Percentiles rank a stretch among this genome's conserved stretches.
These are phyloP conservation scores for Epinephelus coioides DNA, from an alignment of 2,797 vertebrate species.

Conservation along the genomic window DNA sequence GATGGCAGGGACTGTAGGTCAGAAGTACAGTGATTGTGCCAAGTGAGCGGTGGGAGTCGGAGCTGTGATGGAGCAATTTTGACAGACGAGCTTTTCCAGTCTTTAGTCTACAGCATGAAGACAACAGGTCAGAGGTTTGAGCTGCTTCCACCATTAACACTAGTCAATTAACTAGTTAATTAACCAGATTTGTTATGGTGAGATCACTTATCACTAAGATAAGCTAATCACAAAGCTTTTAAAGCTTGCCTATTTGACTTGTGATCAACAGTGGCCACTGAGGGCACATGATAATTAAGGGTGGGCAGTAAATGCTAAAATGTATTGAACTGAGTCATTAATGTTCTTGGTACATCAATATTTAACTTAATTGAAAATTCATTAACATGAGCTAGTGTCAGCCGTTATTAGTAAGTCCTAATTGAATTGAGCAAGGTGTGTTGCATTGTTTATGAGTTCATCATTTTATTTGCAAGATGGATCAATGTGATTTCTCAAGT, in stretches of 20 bases:
- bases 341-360: too few relatives aligned
- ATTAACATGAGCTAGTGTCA: background rate
- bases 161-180: background rate
- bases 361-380: too few relatives aligned
- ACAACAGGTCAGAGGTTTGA: conserved; percentile 33
- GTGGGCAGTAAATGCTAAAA: background rate
- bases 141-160: conserved; percentile 14
- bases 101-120: conserved; percentile 43
- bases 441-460: background rate
- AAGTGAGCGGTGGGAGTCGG: conserved; percentile 47
- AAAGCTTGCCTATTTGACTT: background rate
- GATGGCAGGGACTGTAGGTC: conserved; percentile 56
- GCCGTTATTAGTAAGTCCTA: background rate
- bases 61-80: conserved; percentile 44
- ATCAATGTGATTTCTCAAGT: background rate
- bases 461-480: background rate
- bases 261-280: background rate
- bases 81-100: conserved; percentile 33
- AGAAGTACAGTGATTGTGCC: conserved; percentile 43
- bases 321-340: background rate
- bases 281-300: background rate
- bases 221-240: background rate
- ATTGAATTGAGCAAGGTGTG: background rate
- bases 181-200: background rate
- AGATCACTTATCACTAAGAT: background rate